Evolutionary conservation across 2,113 vertebrate genomes (phyloP), one percentile per base, ranked within the genome.

Genomic region (Phaethornis superciliosus): DNA sequence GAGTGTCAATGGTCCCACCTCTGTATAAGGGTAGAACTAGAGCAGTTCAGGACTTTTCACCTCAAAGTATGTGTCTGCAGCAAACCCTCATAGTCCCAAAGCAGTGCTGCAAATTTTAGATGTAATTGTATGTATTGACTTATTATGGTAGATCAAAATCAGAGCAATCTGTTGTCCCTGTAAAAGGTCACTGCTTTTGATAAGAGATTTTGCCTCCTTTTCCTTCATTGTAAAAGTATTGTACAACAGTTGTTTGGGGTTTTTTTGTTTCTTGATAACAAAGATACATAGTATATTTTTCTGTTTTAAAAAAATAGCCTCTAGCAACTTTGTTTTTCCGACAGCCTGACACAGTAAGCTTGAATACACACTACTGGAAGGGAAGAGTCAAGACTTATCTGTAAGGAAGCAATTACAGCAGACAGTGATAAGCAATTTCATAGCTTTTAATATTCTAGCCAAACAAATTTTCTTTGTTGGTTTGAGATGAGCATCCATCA

Each of bases 351-450:
- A 28, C 14, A 93, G 91, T 81, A 85, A 64, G 52, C 79, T 56
- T 59, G 19, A 93, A 82, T 33, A 33, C 72, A 23, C 27, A 52
- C 69, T 90, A 27, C 28, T 51, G 59, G 49, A 76, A 81, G 58
- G 49, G 26, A 33, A 89, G 40, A 70, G 32, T 27, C 33, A 88
- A 91, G 77, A 81, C 42, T 77, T 91, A 44, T 4, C 59, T n/a
- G 5, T 54, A 90, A 55, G 51, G 27, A 87, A 97, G 58, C 10
- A 71, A 55, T 81, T 80, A n/a, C 55, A 79, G 44, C 18, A 77
- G 35, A 67, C 65, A 85, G 17, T 30, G 13, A 81, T 67, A 87
- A 91, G 91, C 96, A 59, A 87, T 95, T 96, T 95, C 16, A 68
- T 58, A 58, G 7, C 60, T 93, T 90, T 74, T 78, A 78, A 47